Evolutionary conservation across 2,797 vertebrate species (phyloP), one percentile per base, ranked within the genome.

Genomic region (Halcyon badia): DNA sequence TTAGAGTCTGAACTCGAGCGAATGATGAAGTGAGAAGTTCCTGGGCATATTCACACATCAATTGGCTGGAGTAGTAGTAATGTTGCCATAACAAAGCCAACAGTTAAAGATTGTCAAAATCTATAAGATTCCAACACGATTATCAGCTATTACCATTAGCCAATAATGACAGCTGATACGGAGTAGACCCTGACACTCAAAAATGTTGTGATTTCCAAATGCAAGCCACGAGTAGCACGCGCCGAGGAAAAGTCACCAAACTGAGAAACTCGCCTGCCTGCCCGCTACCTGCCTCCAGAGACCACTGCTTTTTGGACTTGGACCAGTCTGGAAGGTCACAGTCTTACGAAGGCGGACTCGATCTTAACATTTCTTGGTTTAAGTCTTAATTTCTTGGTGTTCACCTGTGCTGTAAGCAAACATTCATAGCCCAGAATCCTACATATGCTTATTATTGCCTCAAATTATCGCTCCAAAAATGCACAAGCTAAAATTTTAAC

Each of bases 51-150:
- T 97, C 95, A 96, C 95, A 92, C 93, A 48, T 93, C 77, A 90
- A 8, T 95, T 96, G 95, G 94, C 96, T 97, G 72, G 44, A 91
- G 78, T 54, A 95, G 49, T 41, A 90, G 91, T 49, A 91, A 70
- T 95, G 95, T 97, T 95, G 90, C 95, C 93, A 97, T 97, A 97
- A 96, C 94, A 97, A 96, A 93, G 77, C 77, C 85, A 97, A 93
- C 93, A 90, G 90, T 71, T 87, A 92, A 94, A 93, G 86, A 90
- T 94, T 97, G 95, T 92, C 91, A 95, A 94, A 95, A 96, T 96
- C 95, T 95, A 96, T 96, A 96, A 91, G 93, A 93, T 95, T 95
- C 90, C 90, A 93, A 94, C 71, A 90, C 39, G 93, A 90, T 93
- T 96, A 95, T 97, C 94, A 96, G 90, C 91, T 96, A 82, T 94